Evolutionary conservation across 2,113 vertebrate genomes (phyloP), one percentile per base, ranked within the genome.

Genomic region (Cyanistes caeruleus): DNA sequence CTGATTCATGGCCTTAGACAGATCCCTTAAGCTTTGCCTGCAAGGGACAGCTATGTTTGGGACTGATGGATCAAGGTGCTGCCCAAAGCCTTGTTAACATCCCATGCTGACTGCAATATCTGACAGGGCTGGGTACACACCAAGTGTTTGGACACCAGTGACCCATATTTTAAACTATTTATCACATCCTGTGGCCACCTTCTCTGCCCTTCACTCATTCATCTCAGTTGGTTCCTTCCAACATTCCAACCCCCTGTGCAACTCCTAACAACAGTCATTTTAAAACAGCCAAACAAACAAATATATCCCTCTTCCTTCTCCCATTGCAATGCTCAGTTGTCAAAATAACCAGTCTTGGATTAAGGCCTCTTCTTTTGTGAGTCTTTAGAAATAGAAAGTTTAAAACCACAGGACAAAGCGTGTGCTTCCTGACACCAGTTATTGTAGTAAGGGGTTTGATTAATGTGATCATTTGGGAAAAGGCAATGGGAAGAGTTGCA

Each of bases 81-180:
- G 41, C 41, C 33, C 58, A 86, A 92, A 77, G 49, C 53, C 37
- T 44, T 9, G 4, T 24, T 11, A 35, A 39, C 48, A 27, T 31
- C 68, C 63, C 25, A 5, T 5, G 55, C 46, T 86, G 44, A 11
- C 37, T 62, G 43, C 55, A 65, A 2, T 3, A 2, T 64, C 33
- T 4, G 3, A 35, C 1, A 5, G 31, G 9, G 11, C 17, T 64
- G 49, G 13, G 44, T 7, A 9, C 23, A 35, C 25, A 46, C 11
- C 0, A 1, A 56, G 43, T 2, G 0, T 65, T 35, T 41, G 65
- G 58, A 53, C 67, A 72, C 0, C 1, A 35, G 41, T 22, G 48
- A 65, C 18, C 17, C 21, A 17, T 2, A 21, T 23, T n/a, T 59
- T 78, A 51, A 89, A 75, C 30, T 59, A 24, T 39, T 81, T 81